phyloP scores from a whole-genome alignment of 2,797 vertebrate genomes.

The Orientallactaga sibirica region DNA sequence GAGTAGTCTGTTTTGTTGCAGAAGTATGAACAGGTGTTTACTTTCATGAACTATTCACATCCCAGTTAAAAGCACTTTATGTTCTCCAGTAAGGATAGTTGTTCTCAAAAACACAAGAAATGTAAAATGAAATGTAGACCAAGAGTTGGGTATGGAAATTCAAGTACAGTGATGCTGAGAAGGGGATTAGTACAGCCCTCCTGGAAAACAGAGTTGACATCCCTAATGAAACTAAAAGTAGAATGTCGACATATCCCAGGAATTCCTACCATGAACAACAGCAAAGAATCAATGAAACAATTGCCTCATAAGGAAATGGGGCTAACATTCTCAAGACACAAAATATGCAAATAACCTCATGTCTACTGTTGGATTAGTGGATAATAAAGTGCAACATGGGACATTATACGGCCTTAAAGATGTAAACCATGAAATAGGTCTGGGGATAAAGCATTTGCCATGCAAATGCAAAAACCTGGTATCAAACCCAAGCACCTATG shows the following conservation, averaged over 20 bases:
- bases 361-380: background rate
- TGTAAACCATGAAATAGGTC: too few species aligned
- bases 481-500: too few species aligned
- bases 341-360: background rate
- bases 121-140: background rate
- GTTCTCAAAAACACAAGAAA: background rate
- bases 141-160: too few species aligned
- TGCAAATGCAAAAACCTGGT: too few species aligned
- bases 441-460: too few species aligned
- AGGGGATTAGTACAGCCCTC: background rate
- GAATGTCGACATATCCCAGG: background rate
- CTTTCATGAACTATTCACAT: background rate
- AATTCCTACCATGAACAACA: too few species aligned
- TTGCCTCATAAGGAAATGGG: background rate
- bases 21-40: background rate
- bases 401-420: background rate
- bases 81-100: background rate
- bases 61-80: background rate
- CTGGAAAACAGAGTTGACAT: too few species aligned
- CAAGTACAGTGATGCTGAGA: background rate
- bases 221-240: background rate
- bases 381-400: background rate
- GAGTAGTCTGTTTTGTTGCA: background rate
- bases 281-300: background rate
- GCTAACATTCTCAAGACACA: rapidly evolving